These are phyloP conservation scores for Zygogramma bicolorata DNA, from an alignment of 2,888 invertebrate species.

Conservation along the genomic window DNA sequence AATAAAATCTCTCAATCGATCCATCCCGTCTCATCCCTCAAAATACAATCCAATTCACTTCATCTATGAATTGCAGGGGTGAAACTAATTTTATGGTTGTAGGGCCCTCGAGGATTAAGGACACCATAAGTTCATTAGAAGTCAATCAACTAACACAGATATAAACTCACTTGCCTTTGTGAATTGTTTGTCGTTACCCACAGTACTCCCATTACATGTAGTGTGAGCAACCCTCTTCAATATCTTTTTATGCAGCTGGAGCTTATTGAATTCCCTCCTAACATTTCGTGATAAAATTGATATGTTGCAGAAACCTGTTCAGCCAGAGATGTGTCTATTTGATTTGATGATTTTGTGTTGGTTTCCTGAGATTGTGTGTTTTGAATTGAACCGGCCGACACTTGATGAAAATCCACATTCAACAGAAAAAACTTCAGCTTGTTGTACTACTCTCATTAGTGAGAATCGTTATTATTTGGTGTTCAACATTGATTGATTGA, in stretches of 20 bases:
- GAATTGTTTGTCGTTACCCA: conserved; percentile 36
- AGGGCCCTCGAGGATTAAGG: conserved; percentile 58
- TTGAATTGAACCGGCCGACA: too few relatives aligned
- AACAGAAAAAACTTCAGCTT: too few relatives aligned
- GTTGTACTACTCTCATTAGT: too few relatives aligned
- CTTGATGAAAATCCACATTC: too few relatives aligned
- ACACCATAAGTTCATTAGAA: conserved; percentile 67
- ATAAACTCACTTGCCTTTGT: conserved; percentile 52
- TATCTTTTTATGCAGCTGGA: conserved; percentile 34
- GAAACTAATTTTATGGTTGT: conserved; percentile 53
- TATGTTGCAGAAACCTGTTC: background rate
- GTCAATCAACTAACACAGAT: conserved; percentile 64
- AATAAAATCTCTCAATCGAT: background rate
- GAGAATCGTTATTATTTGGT: too few relatives aligned
- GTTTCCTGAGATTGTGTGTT: too few relatives aligned
- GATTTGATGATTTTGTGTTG: background rate
- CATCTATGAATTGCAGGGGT: conserved; percentile 31
- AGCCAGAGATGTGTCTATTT: background rate
- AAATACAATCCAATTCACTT: conserved; percentile 32
- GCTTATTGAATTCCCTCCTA: conserved; percentile 22
- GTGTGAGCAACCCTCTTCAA: conserved; percentile 29
- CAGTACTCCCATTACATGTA: conserved; percentile 21
- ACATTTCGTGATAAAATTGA: conserved; percentile 7
- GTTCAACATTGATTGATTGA: too few relatives aligned
- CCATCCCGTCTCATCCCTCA: background rate